phyloP scores from a whole-genome alignment of 2,888 invertebrate genomes.

The Darwinula stevensoni region DNA sequence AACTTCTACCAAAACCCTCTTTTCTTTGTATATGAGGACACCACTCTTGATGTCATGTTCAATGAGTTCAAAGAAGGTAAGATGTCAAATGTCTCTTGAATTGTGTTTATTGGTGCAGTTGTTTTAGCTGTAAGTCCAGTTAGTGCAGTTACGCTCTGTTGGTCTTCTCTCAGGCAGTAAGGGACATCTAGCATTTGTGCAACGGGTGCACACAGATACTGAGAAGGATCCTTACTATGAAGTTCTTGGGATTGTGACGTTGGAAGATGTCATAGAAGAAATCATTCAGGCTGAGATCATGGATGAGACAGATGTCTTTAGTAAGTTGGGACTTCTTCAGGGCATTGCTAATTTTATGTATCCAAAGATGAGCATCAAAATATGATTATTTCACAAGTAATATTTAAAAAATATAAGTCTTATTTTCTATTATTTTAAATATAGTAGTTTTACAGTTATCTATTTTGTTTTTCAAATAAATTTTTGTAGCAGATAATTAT shows the following conservation, averaged over 20 bases:
- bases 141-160: background rate
- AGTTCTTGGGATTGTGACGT: constrained; percentile 67
- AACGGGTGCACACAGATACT: constrained; percentile 64
- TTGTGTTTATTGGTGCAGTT: no score
- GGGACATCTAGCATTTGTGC: constrained; percentile 87
- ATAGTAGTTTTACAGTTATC: no score
- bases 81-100: no score
- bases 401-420: no score
- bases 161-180: constrained; percentile 27
- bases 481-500: no score
- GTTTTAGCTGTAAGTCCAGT: no score
- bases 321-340: no score
- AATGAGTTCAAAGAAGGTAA: constrained; percentile 90
- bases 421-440: no score
- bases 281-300: constrained; percentile 91
- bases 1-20: constrained; percentile 89
- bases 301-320: constrained; percentile 85
- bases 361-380: no score
- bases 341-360: no score
- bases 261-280: constrained; percentile 95
- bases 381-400: no score
- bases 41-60: constrained; percentile 76
- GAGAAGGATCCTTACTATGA: constrained; percentile 83
- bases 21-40: constrained; percentile 85
- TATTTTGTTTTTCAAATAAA: no score